phyloP scores from a whole-genome alignment of 2,113 vertebrate species.

The Phalacrocorax aristotelis region DNA sequence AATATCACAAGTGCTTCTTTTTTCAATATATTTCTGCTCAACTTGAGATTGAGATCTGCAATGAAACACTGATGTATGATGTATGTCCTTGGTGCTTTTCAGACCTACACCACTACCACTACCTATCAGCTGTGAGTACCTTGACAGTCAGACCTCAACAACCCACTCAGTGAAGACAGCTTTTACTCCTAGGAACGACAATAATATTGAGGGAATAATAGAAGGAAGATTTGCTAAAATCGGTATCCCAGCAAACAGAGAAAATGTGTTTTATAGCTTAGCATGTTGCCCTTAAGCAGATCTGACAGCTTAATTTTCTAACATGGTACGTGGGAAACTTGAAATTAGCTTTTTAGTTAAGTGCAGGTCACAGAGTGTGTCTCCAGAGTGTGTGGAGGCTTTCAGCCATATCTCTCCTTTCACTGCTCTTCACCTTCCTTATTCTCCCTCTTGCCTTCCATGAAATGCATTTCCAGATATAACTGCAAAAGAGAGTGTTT shows the following conservation, averaged over 20 bases:
- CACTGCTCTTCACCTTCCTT: background rate
- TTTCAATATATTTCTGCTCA: background rate
- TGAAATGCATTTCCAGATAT: background rate
- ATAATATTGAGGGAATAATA: background rate
- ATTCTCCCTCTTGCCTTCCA: background rate
- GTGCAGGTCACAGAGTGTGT: background rate
- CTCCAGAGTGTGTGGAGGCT: background rate
- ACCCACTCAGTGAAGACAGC: background rate
- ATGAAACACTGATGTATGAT: background rate
- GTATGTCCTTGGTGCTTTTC: background rate
- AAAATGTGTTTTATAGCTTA: background rate
- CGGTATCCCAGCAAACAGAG: background rate
- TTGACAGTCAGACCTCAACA: background rate
- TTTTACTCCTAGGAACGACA: background rate
- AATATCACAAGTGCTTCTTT: background rate
- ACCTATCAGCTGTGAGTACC: background rate
- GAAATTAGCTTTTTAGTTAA: slow-evolving; percentile 18
- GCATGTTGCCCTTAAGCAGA: slow-evolving; percentile 4
- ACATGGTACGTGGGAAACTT: background rate
- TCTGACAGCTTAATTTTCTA: slow-evolving; percentile 54
- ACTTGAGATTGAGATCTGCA: background rate
- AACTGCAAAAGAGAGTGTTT: background rate
- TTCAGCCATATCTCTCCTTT: background rate
- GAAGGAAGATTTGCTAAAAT: background rate
- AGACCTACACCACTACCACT: background rate